phyloP scores from a whole-genome alignment of 2,113 vertebrate genomes.

The Grus americana region DNA sequence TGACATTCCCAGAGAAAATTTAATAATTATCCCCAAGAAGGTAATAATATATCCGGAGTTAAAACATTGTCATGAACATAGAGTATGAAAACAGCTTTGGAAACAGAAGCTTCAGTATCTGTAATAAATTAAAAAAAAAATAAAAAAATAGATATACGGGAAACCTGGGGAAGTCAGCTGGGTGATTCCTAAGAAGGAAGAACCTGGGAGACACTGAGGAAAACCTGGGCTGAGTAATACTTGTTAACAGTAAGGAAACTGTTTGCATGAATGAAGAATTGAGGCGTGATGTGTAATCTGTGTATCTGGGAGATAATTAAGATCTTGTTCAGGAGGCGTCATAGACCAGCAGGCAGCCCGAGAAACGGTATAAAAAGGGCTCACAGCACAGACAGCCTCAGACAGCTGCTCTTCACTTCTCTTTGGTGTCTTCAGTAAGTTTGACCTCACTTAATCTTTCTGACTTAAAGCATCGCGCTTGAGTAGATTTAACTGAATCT shows the following conservation, averaged over 20 bases:
- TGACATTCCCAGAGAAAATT: neutral
- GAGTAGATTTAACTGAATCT: neutral
- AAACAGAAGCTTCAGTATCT: neutral
- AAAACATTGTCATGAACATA: neutral
- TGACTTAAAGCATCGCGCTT: rapidly evolving
- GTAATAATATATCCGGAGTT: too few relatives aligned
- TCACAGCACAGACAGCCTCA: neutral
- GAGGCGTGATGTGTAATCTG: neutral
- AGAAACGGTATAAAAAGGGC: neutral
- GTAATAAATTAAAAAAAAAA: neutral
- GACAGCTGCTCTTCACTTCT: neutral
- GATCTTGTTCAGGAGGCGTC: neutral
- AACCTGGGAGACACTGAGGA: neutral
- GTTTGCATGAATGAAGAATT: neutral
- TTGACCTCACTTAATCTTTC: neutral
- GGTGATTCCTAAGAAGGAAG: neutral
- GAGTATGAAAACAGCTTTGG: neutral
- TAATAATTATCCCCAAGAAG: neutral
- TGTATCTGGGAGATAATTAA: neutral
- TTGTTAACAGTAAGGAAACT: neutral
- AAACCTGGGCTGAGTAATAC: neutral
- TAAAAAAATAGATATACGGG: neutral
- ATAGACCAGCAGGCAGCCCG: neutral
- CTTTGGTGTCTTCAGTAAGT: neutral
- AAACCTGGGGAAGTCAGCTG: neutral